Percentiles rank a stretch among this genome's conserved stretches.
phyloP scores from a whole-genome alignment of 2,797 vertebrate species.

The Acrocephalus scirpaceus region DNA sequence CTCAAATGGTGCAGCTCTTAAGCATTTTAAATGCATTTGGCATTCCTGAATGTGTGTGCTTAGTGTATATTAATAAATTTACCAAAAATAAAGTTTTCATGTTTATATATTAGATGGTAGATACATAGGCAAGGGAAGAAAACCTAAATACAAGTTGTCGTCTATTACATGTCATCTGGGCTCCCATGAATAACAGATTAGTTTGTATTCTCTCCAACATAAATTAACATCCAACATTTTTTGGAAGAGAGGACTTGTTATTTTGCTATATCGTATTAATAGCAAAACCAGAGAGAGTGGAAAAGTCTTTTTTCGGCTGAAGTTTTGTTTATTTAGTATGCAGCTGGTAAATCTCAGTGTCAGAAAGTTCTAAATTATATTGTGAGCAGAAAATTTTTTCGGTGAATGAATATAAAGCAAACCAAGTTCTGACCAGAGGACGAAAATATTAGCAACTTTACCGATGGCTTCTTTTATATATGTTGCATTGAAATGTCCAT shows the following conservation, averaged over 20 bases:
- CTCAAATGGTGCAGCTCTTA: not conserved
- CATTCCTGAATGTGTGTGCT: not conserved
- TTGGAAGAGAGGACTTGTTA: not conserved
- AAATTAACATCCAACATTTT: not conserved
- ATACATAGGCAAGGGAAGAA: not conserved
- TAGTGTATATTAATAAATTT: not conserved
- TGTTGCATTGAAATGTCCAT: conserved; percentile 67
- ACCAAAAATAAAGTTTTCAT: not conserved
- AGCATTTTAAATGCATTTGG: not conserved
- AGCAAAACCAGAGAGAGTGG: not conserved
- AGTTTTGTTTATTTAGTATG: not conserved
- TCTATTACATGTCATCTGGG: not conserved
- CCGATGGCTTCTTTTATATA: conserved; percentile 53
- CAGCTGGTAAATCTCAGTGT: not conserved
- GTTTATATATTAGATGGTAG: not conserved
- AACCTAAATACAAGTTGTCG: not conserved
- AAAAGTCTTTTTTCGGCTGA: not conserved
- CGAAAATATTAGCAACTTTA: conserved; percentile 40
- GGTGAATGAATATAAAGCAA: not conserved
- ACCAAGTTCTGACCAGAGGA: conserved; percentile 33
- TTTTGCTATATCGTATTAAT: not conserved
- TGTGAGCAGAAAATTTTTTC: not conserved
- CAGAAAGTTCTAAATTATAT: not conserved
- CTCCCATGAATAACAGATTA: not conserved
- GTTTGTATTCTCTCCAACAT: not conserved